A percentile compares a stretch with the other conserved stretches of the same genome.
phyloP scores from a whole-genome alignment of 2,888 invertebrate genomes.

The Brachyptera risi region DNA sequence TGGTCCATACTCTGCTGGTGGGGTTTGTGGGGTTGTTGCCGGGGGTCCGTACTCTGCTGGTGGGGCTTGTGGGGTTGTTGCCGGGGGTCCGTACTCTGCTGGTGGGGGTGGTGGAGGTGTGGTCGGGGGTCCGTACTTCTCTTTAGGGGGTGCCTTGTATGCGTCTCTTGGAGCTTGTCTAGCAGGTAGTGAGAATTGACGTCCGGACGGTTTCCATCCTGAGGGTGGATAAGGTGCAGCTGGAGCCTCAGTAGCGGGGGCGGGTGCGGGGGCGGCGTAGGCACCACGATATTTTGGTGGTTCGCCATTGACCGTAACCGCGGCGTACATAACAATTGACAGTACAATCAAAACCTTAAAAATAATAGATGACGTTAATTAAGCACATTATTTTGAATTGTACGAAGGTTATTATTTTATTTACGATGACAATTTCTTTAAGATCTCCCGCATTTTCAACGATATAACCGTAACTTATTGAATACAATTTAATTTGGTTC shows the following conservation, averaged over 20 bases:
- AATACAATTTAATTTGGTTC: too few species aligned
- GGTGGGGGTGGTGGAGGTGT: slow-evolving; percentile 3
- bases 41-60: slow-evolving; percentile 8
- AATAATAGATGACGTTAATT: too few species aligned
- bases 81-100: slow-evolving; percentile 7
- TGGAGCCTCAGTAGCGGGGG: slow-evolving; percentile 38
- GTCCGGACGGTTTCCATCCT: slow-evolving; percentile 45
- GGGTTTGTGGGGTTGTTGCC: slow-evolving; percentile 21
- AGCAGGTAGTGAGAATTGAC: slow-evolving; percentile 43
- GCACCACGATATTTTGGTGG: too few species aligned
- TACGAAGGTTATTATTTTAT: too few species aligned
- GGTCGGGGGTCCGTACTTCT: slow-evolving; percentile 22
- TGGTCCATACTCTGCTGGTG: slow-evolving; percentile 8
- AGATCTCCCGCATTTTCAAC: too few species aligned
- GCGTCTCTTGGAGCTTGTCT: slow-evolving; percentile 9
- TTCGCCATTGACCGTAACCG: slow-evolving; percentile 16
- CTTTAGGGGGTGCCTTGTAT: slow-evolving; percentile 26
- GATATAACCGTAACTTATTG: too few species aligned
- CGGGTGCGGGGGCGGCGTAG: slow-evolving; percentile 31
- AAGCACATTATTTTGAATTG: too few species aligned
- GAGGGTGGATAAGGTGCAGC: slow-evolving; percentile 43
- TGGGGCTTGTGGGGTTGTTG: slow-evolving; percentile 22
- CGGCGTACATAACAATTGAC: too few species aligned
- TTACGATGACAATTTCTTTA: too few species aligned
- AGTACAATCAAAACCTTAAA: too few species aligned